Evolutionary conservation across 2,888 invertebrate genomes (phyloP).

Genomic region (Agonum fuliginosum): DNA sequence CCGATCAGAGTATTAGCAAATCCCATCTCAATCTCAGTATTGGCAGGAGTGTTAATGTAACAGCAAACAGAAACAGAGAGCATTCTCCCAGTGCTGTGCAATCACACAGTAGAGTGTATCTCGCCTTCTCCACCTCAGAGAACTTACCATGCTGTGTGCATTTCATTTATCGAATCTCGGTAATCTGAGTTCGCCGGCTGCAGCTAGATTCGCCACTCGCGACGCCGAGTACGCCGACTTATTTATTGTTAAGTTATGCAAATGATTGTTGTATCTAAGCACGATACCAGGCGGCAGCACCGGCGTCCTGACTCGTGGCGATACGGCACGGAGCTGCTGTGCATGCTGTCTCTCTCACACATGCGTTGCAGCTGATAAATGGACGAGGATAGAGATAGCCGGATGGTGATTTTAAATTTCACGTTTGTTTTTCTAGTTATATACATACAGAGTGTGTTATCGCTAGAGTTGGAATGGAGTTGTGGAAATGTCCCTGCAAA

Average conservation of each 20-base stretch:
- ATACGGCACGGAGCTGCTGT: conserved; percentile 43
- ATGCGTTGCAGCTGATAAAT: conserved; percentile 1
- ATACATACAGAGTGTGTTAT: conserved; percentile 34
- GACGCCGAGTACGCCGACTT: conserved; percentile 61
- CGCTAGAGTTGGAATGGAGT: conserved; percentile 22
- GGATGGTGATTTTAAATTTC: conserved; percentile 46
- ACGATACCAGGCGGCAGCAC: conserved; percentile 60
- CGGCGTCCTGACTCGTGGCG: conserved; percentile 30
- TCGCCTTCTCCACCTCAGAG: neutral
- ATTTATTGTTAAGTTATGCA: conserved; percentile 72
- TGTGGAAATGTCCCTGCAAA: conserved; percentile 39
- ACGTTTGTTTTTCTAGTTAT: conserved; percentile 49
- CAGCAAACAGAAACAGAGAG: too few relatives aligned
- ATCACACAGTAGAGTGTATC: neutral
- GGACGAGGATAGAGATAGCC: conserved; percentile 21
- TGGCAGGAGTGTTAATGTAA: conserved; percentile 1
- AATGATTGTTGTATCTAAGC: conserved; percentile 70
- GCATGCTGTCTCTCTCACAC: conserved; percentile 25
- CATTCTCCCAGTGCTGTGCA: neutral
- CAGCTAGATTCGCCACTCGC: conserved; percentile 47
- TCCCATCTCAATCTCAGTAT: neutral
- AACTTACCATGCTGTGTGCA: conserved; percentile 43
- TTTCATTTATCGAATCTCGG: conserved; percentile 52
- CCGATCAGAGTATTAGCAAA: conserved; percentile 11
- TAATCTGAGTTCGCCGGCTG: conserved; percentile 45